Percentiles rank a stretch among this genome's conserved stretches.
These are phyloP conservation scores for Bellardia pandia DNA, from an alignment of 2,888 invertebrate genomes.

Conservation along the genomic window DNA sequence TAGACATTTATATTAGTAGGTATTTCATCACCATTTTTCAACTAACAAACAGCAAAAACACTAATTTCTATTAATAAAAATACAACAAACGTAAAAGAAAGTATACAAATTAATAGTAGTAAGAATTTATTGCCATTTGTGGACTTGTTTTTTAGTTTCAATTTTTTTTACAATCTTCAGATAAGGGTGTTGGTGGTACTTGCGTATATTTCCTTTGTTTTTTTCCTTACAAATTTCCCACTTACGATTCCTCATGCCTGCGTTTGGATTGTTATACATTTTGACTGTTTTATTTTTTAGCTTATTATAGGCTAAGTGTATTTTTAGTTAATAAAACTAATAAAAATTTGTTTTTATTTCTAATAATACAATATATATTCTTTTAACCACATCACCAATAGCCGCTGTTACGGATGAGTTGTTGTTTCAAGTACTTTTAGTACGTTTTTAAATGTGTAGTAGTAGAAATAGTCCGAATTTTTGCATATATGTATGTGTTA, in stretches of 20 bases:
- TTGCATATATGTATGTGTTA: neutral
- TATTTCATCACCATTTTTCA: neutral
- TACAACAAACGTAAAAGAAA: neutral
- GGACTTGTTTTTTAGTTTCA: slow-evolving; percentile 18
- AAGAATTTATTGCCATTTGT: neutral
- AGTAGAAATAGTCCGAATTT: slow-evolving; percentile 11
- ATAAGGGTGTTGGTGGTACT: slow-evolving; percentile 75
- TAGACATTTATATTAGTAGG: slow-evolving; percentile 30
- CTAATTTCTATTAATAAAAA: neutral
- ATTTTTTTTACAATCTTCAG: slow-evolving; percentile 12
- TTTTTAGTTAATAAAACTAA: slow-evolving; percentile 34
- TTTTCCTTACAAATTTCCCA: slow-evolving; percentile 82
- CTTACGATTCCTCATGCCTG: slow-evolving; percentile 83
- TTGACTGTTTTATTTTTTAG: neutral
- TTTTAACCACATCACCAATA: slow-evolving; percentile 71
- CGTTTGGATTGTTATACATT: slow-evolving; percentile 80
- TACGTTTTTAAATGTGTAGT: neutral
- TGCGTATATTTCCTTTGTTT: slow-evolving; percentile 79
- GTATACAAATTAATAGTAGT: neutral
- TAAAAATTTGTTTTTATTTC: slow-evolving; percentile 44
- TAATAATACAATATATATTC: slow-evolving; percentile 32
- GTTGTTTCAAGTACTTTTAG: slow-evolving; percentile 34
- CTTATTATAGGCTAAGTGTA: slow-evolving; percentile 13
- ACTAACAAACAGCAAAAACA: neutral
- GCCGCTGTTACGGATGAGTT: slow-evolving; percentile 42